Base-by-base conservation (phyloP, 2,797 vertebrate species). In the Chiroxiphia lanceolata region DNA sequence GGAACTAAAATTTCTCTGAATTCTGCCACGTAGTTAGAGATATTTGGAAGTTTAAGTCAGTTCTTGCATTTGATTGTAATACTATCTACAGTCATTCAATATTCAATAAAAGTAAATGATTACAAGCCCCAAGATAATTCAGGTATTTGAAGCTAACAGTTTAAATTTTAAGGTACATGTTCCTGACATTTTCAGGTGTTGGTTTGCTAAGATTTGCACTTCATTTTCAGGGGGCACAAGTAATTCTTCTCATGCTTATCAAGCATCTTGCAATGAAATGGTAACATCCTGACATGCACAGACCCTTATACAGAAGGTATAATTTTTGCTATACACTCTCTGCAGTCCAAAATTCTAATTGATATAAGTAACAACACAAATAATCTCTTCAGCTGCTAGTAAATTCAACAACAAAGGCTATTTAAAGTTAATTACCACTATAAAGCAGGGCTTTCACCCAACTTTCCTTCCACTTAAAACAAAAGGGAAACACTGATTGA, bases 321-420 rank as follows among this genome's bases (percentile, higher is more conserved):
- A 56, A 29, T 59, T 94, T 86, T 92, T 87, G 36, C 51, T 69
- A 4, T 67, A 18, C 10, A 25, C 14, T 45, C 67, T 87, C 42
- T 72, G 21, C 67, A 53, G 63, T 75, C 63, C 77, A 91, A 86
- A 94, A 77, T 79, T 94, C 78, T 82, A 94, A 86, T 44, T 93
- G 27, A 71, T 89, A 94, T 90, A 40, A 40, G 40, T 40, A 40
- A 40, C 40, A 40, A 40, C 13, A 40, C 40, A 40, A 40, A 40
- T 40, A 40, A 40, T 90, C 83, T 69, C 48, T 68, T 94, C 74
- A 85, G 54, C 51, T 95, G n/a, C 50, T 48, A 42, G 53, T 68
- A 78, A 90, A 95, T 94, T 94, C 57, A 90, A 77, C 44, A 95
- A 90, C 65, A 96, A 96, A 95, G 22, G 21, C 68, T 93, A 59